Base-by-base conservation (phyloP, 2,888 invertebrate genomes). In the Patella pellucida region DNA sequence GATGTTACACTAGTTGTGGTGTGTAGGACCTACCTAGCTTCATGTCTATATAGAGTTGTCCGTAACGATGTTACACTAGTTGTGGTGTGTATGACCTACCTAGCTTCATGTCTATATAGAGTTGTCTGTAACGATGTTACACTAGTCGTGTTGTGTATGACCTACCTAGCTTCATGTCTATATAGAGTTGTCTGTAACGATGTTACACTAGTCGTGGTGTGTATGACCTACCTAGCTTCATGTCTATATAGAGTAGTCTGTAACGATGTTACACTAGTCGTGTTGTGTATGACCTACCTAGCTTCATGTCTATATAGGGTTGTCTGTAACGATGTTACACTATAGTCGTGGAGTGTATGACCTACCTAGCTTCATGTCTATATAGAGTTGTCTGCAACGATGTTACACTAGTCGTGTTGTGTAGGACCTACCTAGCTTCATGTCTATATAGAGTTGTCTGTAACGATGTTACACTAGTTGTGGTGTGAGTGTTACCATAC, bases 381-480 rank as follows among this genome's bases (percentile, higher is more conserved):
- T 95, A 97, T 79, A 96, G 92, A 73, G 96, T n/a, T n/a, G n/a
- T 95, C 92, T 97, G 97, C 73, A 96, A 93, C 27, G 96, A 96
- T 23, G 96, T 96, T 83, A 96, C 94, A 56, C 95, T 94, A 52
- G 68, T 16, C n/a, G 31, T 56, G 7, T 0, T 41, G 15, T 15
- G 11, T 11, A 62, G 52, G n/a, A 15, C 79, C 50, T 75, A 91
- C 89, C 90, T 89, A 27, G 92, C 91, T 81, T 92, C 92, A 91
- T 92, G 96, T 95, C 96, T 94, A 92, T 95, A 97, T 79, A 96
- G 92, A 75, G 96, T 95, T 73, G 96, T 95, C 92, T 97, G 97
- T 73, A 96, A 93, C 27, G 96, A 96, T 23, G 96, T 96, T 84
- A 96, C 94, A 56, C 95, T 94, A 52, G 95, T 94, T 7, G 96